Evolutionary conservation across 2,888 invertebrate genomes (phyloP), one percentile per base, ranked within the genome.

Genomic region (Drosophila buzzatii): DNA sequence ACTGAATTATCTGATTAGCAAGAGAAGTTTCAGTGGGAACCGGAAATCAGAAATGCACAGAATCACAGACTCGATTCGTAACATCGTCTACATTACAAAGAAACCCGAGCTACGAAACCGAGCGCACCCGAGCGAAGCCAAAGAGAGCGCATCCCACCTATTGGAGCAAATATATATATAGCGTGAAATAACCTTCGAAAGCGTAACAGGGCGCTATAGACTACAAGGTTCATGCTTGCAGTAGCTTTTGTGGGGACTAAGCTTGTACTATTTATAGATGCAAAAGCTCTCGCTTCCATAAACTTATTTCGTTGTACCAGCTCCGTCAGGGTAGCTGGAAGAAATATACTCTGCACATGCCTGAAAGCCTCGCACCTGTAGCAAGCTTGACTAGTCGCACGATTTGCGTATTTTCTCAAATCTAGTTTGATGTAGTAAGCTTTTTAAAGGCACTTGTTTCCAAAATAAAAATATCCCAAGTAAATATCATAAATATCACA

Each of bases 1-100:
- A 71, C 73, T 70, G 49, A 76, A 52, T 37, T 66, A 70, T 69
- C 58, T 47, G 61, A 51, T 70, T 37, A 20, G 60, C 55, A 61
- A 57, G 55, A 49, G 57, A 16, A 35, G 55, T 59, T 66, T 51
- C 55, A 69, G 53, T 47, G 60, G 41, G 60, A 79, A 73, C 73
- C 76, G 76, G 79, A 79, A 79, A 76, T 68, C 45, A 60, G 41
- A 70, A 58, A 63, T 27, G 33, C 23, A 49, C 45, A 12, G 12
- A 35, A 27, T 35, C 55, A 39, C 39, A 56, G 45, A 39, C 59
- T 23, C 70, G 42, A 16, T 23, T 65, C 37, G 44, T 62, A 31
- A 64, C 63, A 65, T 76, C 68, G 72, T 61, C 55, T 61, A 55
- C 14, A 23, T 33, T 37, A 39, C 37, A 31, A 33, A 44, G 31